Percentiles rank a stretch among this genome's conserved stretches.
Evolutionary conservation across 2,113 vertebrate species (phyloP).

Genomic region (Passer montanus): DNA sequence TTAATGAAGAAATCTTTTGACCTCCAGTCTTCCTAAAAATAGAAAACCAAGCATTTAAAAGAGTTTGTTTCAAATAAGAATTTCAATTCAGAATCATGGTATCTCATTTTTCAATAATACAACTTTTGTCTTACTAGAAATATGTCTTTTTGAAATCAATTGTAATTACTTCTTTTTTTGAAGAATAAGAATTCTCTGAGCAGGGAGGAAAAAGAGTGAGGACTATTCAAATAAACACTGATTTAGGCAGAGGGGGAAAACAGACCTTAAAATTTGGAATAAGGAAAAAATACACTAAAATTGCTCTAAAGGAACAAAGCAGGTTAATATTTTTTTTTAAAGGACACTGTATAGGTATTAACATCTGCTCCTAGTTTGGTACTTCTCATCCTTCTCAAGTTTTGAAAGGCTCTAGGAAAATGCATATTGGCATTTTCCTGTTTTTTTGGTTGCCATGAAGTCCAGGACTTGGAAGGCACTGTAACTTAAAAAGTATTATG

Average conservation of each 20-base stretch:
- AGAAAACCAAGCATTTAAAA: fast-evolving
- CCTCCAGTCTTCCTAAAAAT: background rate
- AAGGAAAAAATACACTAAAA: background rate
- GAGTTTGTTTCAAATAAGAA: background rate
- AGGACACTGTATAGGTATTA: background rate
- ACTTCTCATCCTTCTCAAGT: background rate
- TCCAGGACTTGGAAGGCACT: background rate
- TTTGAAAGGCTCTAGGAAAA: background rate
- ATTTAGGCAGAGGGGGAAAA: background rate
- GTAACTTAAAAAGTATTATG: background rate
- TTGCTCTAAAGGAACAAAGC: background rate
- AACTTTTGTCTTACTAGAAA: background rate
- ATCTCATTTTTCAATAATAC: background rate
- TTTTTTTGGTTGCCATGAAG: background rate
- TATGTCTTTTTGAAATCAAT: background rate
- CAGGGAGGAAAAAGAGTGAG: background rate
- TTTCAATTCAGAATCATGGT: background rate
- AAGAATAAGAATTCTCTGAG: background rate
- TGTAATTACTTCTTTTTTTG: background rate
- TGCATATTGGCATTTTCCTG: fast-evolving
- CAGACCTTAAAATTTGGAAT: background rate
- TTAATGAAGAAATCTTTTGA: background rate
- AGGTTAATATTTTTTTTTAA: background rate
- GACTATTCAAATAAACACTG: background rate
- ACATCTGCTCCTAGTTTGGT: background rate